Evolutionary conservation across 2,888 invertebrate species (phyloP), one percentile per base, ranked within the genome.

Genomic region (Thysanoteuthis rhombus): DNA sequence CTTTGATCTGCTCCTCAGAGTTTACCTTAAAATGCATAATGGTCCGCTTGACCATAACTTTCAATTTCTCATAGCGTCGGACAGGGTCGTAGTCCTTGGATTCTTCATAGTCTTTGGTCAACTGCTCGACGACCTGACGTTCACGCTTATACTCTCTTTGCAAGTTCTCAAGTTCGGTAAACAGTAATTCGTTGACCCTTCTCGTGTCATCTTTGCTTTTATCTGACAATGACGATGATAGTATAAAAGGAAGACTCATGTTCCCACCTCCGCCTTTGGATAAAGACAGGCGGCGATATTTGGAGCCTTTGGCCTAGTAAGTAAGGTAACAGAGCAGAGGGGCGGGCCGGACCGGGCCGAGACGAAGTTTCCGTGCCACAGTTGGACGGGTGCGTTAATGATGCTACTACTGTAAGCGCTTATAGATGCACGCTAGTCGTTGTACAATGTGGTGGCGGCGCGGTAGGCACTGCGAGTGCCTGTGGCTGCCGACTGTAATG

Each of bases 61-160:
- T 99, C 95, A 99, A 98, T 98, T 99, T 98, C 94, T 98, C 98
- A 98, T 99, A 99, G 93, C 99, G 98, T 47, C 99, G 98, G 96
- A 99, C 98, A 97, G 99, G 98, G 95, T 99, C 99, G 97, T 99
- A 99, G 96, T 98, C 98, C 97, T 99, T 99, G 94, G 99, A 98
- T 97, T 98, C 98, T 96, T 98, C 98, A 97, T 99, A 99, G 96
- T 99, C 99, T 98, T 98, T 94, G n/a, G 94, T 94, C 93, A 96
- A 95, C 93, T 96, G 96, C 42, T 96, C 96, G 39, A 96, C 95
- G 1, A 96, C 96, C 93, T 95, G 95, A 45, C 95, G 95, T 22
- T 96, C 94, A 58, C 95, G 95, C 94, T 96, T 96, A 94, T 96
- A 95, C 91, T 96, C 96, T 47, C 96, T 95, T 52, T 95, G 95